Evolutionary conservation across 2,888 invertebrate species (phyloP).

Genomic region (Brachyopa scutellaris): DNA sequence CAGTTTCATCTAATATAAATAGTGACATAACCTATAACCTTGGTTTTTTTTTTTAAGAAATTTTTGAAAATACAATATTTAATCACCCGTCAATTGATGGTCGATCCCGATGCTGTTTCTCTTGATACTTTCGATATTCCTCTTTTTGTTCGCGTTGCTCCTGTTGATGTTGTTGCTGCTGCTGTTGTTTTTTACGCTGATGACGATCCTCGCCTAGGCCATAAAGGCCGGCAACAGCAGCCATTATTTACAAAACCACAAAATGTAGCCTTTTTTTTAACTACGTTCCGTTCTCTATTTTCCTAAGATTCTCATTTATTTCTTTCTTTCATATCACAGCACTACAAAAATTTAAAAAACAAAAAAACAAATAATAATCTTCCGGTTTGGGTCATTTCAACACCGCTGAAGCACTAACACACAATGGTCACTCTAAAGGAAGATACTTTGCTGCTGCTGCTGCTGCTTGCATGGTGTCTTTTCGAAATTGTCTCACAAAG

Average conservation of each 20-base stretch:
- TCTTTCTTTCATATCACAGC: slow-evolving; percentile 34
- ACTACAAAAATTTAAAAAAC: neutral
- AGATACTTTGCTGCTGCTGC: slow-evolving; percentile 41
- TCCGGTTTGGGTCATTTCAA: slow-evolving; percentile 33
- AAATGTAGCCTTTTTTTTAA: neutral
- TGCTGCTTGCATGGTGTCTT: slow-evolving; percentile 50
- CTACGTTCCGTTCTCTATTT: slow-evolving; percentile 16
- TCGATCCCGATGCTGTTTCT: slow-evolving; percentile 79
- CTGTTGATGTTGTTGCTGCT: slow-evolving; percentile 83
- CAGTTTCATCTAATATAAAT: slow-evolving; percentile 51
- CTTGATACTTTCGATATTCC: slow-evolving; percentile 75
- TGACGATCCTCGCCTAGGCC: slow-evolving; percentile 89
- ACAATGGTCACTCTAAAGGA: neutral
- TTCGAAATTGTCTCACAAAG: slow-evolving; percentile 35
- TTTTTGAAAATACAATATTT: neutral
- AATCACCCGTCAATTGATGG: slow-evolving; percentile 79
- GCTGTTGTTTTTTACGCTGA: slow-evolving; percentile 81
- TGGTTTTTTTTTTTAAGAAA: neutral
- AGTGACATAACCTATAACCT: slow-evolving; percentile 49
- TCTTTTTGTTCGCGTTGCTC: slow-evolving; percentile 85
- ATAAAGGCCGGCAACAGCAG: slow-evolving; percentile 90
- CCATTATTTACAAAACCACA: slow-evolving; percentile 83
- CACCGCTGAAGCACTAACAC: slow-evolving; percentile 13
- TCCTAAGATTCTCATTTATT: slow-evolving; percentile 21
- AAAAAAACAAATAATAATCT: neutral